phyloP scores from a whole-genome alignment of 2,797 vertebrate genomes.

The Enteromius afrohamiltoni region DNA sequence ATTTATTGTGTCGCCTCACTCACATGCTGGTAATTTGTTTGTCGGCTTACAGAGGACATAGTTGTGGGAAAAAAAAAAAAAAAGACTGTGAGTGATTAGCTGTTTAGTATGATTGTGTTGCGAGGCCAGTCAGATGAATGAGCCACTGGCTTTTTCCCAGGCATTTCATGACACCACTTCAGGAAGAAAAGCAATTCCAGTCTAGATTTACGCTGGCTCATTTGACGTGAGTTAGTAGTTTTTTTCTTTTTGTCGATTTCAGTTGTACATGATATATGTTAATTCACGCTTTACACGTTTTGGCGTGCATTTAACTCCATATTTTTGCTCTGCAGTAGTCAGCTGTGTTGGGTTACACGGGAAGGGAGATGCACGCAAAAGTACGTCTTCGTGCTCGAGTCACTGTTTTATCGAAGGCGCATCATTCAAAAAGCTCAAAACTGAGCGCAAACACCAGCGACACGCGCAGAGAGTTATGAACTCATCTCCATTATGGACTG shows the following conservation, averaged over 20 bases:
- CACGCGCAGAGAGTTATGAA: conserved; percentile 73
- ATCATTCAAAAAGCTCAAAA: conserved; percentile 40
- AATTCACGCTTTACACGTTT: conserved; percentile 9
- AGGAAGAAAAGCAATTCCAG: conserved; percentile 39
- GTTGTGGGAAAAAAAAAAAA: conserved; percentile 36
- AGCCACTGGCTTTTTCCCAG: conserved; percentile 45
- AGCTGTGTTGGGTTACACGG: conserved; percentile 29
- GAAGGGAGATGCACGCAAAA: not conserved
- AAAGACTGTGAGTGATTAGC: conserved; percentile 42
- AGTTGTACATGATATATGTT: conserved; percentile 52
- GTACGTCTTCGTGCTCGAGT: conserved; percentile 4
- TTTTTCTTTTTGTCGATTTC: conserved; percentile 43
- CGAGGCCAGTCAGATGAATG: conserved; percentile 29
- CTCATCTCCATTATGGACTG: conserved; percentile 71
- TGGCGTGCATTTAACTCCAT: conserved; percentile 3
- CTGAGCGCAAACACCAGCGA: conserved; percentile 66
- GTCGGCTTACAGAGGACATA: conserved; percentile 45
- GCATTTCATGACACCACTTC: conserved; percentile 47
- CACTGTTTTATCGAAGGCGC: conserved; percentile 9
- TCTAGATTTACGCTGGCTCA: conserved; percentile 39
- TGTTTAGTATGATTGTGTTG: conserved; percentile 44
- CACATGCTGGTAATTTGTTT: conserved; percentile 50
- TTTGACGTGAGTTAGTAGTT: conserved; percentile 39
- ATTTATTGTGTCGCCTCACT: conserved; percentile 53
- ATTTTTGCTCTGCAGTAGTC: not conserved